phyloP scores from a whole-genome alignment of 2,797 vertebrate genomes.

The Enteromius radiatus region DNA sequence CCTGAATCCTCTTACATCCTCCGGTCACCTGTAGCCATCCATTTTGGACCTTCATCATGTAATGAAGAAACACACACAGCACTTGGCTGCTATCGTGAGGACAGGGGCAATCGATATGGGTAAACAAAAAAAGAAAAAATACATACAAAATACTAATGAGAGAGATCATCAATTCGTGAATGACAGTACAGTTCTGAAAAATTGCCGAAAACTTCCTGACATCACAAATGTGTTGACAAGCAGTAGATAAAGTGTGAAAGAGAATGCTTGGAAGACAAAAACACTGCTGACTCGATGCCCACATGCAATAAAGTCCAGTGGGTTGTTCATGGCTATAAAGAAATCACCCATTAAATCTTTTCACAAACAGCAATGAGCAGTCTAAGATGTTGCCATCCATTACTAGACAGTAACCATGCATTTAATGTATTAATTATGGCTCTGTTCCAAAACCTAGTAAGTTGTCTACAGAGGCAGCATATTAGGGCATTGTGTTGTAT shows the following conservation, averaged over 20 bases:
- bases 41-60: conserved; percentile 6
- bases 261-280: not conserved
- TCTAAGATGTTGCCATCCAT: conserved; percentile 15
- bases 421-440: conserved; percentile 29
- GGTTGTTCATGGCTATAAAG: conserved; percentile 23
- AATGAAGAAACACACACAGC: not conserved
- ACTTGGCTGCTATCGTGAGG: not conserved
- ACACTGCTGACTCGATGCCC: not conserved
- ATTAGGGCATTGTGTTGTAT: not conserved
- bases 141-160: not conserved
- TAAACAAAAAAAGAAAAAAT: not conserved
- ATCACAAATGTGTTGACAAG: conserved; percentile 9
- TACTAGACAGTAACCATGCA: conserved; percentile 8
- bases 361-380: conserved; percentile 18
- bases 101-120: not conserved
- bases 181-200: not conserved
- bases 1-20: conserved; percentile 1
- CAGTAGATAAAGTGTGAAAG: not conserved
- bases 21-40: not conserved
- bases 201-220: not conserved
- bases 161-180: not conserved
- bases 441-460: conserved; percentile 28
- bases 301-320: conserved; percentile 1
- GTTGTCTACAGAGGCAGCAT: not conserved
- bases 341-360: conserved; percentile 32